Evolutionary conservation across 2,113 vertebrate species (phyloP).

Genomic region (Leucopsar rothschildi): DNA sequence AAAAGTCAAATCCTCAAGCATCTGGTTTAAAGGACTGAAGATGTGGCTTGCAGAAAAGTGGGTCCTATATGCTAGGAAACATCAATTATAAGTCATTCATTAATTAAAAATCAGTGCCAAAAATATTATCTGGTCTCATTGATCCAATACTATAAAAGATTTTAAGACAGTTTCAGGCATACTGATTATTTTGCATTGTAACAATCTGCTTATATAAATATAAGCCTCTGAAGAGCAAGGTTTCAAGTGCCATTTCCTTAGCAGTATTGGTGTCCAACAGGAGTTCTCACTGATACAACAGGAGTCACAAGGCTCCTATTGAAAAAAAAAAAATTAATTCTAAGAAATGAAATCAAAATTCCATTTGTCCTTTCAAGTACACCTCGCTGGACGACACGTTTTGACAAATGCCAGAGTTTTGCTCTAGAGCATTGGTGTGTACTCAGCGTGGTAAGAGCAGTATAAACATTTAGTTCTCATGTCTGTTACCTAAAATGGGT

Average conservation of each 20-base stretch:
- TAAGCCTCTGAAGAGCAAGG: background rate
- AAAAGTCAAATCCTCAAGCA: background rate
- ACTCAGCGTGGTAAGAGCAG: background rate
- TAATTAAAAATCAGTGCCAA: background rate
- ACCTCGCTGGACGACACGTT: background rate
- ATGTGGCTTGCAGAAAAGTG: background rate
- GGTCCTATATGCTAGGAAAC: background rate
- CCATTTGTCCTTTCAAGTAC: background rate
- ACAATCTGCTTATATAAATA: background rate
- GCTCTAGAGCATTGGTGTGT: background rate
- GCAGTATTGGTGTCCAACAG: background rate
- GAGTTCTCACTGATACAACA: background rate
- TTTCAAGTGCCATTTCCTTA: background rate
- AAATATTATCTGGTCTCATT: background rate
- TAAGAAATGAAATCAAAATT: background rate
- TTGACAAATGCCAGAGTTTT: background rate
- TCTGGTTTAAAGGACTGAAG: background rate
- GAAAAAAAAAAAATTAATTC: background rate
- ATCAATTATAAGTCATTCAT: background rate
- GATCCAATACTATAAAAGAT: background rate
- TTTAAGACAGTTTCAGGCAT: background rate
- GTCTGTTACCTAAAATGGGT: background rate
- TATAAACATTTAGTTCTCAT: background rate
- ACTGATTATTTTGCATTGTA: background rate
- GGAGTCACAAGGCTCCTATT: background rate